phyloP scores from a whole-genome alignment of 2,888 invertebrate species.

The Lordiphosa fenestrarum region DNA sequence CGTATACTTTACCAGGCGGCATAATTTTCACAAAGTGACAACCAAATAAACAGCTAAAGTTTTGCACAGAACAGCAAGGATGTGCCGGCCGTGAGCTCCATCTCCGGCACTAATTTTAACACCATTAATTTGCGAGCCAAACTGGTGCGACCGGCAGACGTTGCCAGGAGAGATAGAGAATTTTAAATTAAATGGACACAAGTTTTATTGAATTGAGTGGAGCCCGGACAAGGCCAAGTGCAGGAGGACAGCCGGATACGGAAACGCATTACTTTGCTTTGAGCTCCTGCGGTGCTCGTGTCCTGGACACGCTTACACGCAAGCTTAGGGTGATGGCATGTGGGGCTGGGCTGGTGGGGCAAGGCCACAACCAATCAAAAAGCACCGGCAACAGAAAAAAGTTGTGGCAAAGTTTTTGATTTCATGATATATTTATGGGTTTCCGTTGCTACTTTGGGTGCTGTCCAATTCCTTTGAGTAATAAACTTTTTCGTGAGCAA shows the following conservation, averaged over 20 bases:
- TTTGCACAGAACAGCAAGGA: slow-evolving; percentile 24
- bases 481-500: slow-evolving; percentile 52
- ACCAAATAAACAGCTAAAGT: slow-evolving; percentile 64
- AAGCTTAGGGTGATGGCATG: slow-evolving; percentile 31
- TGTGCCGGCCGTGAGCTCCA: slow-evolving; percentile 30
- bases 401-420: slow-evolving; percentile 72
- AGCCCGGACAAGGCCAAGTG: slow-evolving; percentile 10
- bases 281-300: slow-evolving; percentile 21
- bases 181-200: slow-evolving; percentile 76
- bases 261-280: slow-evolving; percentile 64
- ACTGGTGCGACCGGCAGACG: neutral
- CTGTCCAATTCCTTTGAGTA: slow-evolving; percentile 58
- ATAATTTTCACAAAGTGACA: slow-evolving; percentile 67
- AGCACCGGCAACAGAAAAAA: slow-evolving; percentile 37
- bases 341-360: neutral
- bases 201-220: slow-evolving; percentile 72
- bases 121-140: slow-evolving; percentile 64
- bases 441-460: slow-evolving; percentile 42
- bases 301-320: slow-evolving; percentile 62
- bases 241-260: slow-evolving; percentile 35
- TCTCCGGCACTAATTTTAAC: slow-evolving; percentile 61
- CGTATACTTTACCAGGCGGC: slow-evolving; percentile 32
- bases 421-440: slow-evolving; percentile 75
- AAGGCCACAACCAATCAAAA: slow-evolving; percentile 51
- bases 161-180: slow-evolving; percentile 35